Base-by-base conservation (phyloP, 2,797 vertebrate genomes). In the Siniperca obscura region DNA sequence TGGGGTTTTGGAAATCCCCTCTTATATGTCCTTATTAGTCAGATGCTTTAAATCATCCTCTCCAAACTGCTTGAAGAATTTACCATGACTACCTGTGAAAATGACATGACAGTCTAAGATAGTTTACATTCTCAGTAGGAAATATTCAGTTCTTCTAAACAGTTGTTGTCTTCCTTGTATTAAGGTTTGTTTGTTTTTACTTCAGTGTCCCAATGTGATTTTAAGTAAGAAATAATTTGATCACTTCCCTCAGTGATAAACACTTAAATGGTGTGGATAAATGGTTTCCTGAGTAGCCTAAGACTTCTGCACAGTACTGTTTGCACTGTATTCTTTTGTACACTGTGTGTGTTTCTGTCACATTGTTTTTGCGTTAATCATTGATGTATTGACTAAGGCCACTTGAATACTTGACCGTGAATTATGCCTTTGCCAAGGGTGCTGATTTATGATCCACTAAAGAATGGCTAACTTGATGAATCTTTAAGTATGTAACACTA, bases 361-460 rank as follows among this genome's bases (percentile, higher is more conserved):
- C 62, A 74, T 75, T 87, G 61, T 78, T 69, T 83, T 57, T 76
- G 21, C 5, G 79, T 85, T 50, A 83, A 88, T 87, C 59, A 87
- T 83, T 84, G 50, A 86, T 86, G 42, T 61, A 76, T 30, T 85
- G 27, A 74, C 42, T 22, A 48, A 78, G n/a, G 13, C 52, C 61
- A 70, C 70, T 87, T 86, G 61, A 89, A 86, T 87, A 76, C 80
- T 71, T 85, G 70, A 86, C 75, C 48, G 16, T 76, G 73, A 61
- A 73, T 62, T 68, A 71, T 76, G 72, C 27, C n/a, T 78, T 89
- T 81, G 68, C 65, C 74, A 85, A 75, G n/a, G 4, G 10, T 73
- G 44, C 66, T 53, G 53, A 83, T 86, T 82, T 79, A 80, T 64
- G 38, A 74, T 69, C 40, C 22, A 77, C 30, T 46, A 65, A 71